phyloP scores from a whole-genome alignment of 2,797 vertebrate species.

The Potorous gilbertii region DNA sequence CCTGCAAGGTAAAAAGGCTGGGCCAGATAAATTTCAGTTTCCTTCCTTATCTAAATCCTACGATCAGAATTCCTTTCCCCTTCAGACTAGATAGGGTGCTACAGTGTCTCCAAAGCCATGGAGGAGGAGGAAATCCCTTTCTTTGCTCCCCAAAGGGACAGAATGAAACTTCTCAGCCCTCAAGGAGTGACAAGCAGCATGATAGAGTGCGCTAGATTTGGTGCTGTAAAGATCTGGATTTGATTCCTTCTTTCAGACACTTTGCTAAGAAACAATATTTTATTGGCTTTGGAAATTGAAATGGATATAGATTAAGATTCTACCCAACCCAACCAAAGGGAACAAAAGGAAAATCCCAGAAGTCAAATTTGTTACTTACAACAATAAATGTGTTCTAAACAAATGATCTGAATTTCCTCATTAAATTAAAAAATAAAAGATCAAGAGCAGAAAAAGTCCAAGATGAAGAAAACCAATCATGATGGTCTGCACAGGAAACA shows the following conservation, averaged over 20 bases:
- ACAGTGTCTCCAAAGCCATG: background rate
- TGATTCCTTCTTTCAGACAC: background rate
- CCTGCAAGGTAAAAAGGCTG: background rate
- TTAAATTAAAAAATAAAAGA: background rate
- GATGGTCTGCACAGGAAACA: background rate
- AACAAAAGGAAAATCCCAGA: background rate
- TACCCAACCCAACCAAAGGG: background rate
- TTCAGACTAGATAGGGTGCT: background rate
- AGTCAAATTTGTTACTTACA: background rate
- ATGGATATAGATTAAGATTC: background rate
- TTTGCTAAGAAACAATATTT: background rate
- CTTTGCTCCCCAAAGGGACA: background rate
- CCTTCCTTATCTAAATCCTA: background rate
- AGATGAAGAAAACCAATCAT: background rate
- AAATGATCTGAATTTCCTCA: background rate
- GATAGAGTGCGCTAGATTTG: background rate
- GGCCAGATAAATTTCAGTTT: background rate
- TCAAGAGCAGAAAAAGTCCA: background rate
- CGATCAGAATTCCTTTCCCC: background rate
- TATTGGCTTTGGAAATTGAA: background rate
- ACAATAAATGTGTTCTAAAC: background rate
- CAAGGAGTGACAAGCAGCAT: background rate
- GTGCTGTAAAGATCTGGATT: background rate
- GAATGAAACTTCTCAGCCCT: background rate
- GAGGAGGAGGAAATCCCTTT: background rate